These are phyloP conservation scores for Zaprionus camerounensis DNA, from an alignment of 1,140 invertebrate species.

Conservation along the genomic window DNA sequence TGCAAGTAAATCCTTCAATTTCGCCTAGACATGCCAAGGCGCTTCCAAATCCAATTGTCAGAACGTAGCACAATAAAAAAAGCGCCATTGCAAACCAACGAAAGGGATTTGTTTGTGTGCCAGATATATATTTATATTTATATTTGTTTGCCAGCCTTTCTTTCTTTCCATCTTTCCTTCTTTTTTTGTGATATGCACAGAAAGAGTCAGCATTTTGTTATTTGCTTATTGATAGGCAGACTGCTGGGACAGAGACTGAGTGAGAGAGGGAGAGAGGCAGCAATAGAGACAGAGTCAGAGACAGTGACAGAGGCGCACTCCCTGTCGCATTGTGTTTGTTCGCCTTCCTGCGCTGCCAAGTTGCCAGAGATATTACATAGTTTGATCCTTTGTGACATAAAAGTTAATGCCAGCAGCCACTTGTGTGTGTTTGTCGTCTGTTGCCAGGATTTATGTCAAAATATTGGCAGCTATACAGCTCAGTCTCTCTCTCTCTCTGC, in stretches of 20 bases:
- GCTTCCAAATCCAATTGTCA: conserved; percentile 64
- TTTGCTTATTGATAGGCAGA: conserved; percentile 62
- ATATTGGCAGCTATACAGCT: conserved; percentile 56
- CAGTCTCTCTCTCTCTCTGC: too few species aligned
- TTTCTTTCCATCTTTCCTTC: too few species aligned
- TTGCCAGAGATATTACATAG: conserved; percentile 54
- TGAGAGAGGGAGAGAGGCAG: neutral
- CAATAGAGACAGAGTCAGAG: too few species aligned
- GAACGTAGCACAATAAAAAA: conserved; percentile 39
- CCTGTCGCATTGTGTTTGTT: neutral
- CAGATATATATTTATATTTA: conserved; percentile 71
- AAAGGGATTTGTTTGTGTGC: conserved; percentile 76
- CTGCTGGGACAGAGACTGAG: neutral
- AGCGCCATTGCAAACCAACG: conserved; percentile 58
- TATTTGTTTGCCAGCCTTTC: conserved; percentile 24
- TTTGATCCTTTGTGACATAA: conserved; percentile 63
- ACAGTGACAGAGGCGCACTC: neutral
- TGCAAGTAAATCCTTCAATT: conserved; percentile 55
- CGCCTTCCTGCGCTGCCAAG: conserved; percentile 26
- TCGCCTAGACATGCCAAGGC: conserved; percentile 40
- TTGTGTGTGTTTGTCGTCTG: conserved; percentile 62
- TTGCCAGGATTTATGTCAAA: conserved; percentile 48
- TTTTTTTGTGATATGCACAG: conserved; percentile 66
- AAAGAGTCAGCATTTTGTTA: conserved; percentile 55
- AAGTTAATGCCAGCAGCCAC: conserved; percentile 65